Evolutionary conservation across 2,113 vertebrate species (phyloP).

Genomic region (Arvicanthis niloticus): DNA sequence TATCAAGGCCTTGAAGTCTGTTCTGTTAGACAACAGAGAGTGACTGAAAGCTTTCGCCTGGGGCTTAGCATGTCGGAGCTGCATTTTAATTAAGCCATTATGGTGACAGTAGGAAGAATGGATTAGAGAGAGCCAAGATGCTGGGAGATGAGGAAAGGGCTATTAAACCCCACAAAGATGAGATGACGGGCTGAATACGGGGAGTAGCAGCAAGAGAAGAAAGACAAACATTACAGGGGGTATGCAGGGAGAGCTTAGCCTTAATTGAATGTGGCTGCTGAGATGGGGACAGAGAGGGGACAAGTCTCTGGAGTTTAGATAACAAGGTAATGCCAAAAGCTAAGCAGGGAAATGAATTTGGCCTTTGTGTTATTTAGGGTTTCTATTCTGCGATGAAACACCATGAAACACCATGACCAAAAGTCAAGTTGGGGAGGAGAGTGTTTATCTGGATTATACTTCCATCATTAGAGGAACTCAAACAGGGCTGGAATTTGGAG

Average conservation of each 20-base stretch:
- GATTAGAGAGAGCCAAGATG: conserved; percentile 50
- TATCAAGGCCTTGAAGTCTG: conserved; percentile 45
- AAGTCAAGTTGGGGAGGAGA: no score
- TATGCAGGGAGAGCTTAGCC: background rate
- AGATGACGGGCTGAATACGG: conserved; percentile 7
- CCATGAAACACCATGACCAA: no score
- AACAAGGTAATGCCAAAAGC: background rate
- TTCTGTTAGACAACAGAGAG: conserved; percentile 65
- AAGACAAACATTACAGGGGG: background rate
- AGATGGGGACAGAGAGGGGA: background rate
- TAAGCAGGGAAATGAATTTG: background rate
- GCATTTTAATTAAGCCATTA: conserved; percentile 79
- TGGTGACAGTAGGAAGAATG: conserved; percentile 57
- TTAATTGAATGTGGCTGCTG: background rate
- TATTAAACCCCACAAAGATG: conserved; percentile 54
- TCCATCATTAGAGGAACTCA: no score
- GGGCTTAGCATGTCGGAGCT: conserved; percentile 60
- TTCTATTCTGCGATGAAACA: no score
- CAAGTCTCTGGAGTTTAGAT: background rate
- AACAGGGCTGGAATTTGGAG: no score
- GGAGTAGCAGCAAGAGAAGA: background rate
- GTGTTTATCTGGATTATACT: no score
- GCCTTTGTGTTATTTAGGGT: background rate
- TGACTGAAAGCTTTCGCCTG: conserved; percentile 72
- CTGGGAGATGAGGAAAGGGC: conserved; percentile 53